Percentiles rank a stretch among this genome's conserved stretches.
phyloP scores from a whole-genome alignment of 2,888 invertebrate genomes.

The Lymantria monacha region DNA sequence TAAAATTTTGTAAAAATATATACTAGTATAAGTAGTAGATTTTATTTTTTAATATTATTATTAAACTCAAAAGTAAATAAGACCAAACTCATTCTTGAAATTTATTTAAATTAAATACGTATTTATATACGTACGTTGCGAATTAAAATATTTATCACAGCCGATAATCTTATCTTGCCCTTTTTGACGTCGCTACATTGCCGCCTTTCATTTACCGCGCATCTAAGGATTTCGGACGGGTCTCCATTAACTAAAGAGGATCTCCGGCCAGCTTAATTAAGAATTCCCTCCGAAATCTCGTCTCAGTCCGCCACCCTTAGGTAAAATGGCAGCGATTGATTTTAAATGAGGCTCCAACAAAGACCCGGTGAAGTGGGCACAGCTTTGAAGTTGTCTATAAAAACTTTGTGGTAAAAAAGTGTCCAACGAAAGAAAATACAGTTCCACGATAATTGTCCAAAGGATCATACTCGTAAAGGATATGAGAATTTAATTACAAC shows the following conservation, averaged over 20 bases:
- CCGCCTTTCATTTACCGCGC: slow-evolving; percentile 61
- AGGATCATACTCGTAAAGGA: slow-evolving; percentile 24
- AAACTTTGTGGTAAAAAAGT: slow-evolving; percentile 55
- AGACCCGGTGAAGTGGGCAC: slow-evolving; percentile 51
- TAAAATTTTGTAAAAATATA: too few relatives aligned
- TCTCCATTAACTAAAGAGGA: slow-evolving; percentile 77
- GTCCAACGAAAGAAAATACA: slow-evolving; percentile 30
- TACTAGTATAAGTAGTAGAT: too few relatives aligned
- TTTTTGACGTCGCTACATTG: slow-evolving; percentile 52
- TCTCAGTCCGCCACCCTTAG: slow-evolving; percentile 56
- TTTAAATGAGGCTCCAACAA: slow-evolving; percentile 75
- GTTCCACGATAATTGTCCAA: too few relatives aligned
- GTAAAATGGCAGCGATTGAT: slow-evolving; percentile 75
- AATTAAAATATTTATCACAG: slow-evolving; percentile 53
- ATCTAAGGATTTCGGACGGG: slow-evolving; percentile 64
- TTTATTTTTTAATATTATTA: too few relatives aligned
- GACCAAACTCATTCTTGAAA: too few relatives aligned
- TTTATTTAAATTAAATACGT: too few relatives aligned
- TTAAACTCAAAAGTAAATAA: too few relatives aligned
- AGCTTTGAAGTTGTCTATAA: slow-evolving; percentile 56
- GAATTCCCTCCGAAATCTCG: slow-evolving; percentile 77
- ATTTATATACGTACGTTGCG: slow-evolving; percentile 25
- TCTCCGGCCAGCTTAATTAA: slow-evolving; percentile 74
- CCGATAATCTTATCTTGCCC: slow-evolving; percentile 54
- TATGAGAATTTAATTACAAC: slow-evolving; percentile 38